Percentiles rank a stretch among this genome's conserved stretches.
Evolutionary conservation across 2,797 vertebrate genomes (phyloP).

Genomic region (Aeoliscus strigatus): DNA sequence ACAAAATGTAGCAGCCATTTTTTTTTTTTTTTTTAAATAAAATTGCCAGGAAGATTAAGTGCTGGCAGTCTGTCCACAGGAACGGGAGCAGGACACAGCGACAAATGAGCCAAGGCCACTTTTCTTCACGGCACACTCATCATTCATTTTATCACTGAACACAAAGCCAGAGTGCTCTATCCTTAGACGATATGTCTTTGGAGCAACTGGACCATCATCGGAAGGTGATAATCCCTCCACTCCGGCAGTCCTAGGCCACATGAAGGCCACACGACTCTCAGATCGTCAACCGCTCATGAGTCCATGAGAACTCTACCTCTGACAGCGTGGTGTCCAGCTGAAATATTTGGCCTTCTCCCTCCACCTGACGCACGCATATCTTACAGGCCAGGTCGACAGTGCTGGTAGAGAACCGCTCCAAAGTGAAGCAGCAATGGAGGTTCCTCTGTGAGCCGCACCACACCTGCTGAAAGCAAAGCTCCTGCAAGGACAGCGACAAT

Average conservation of each 20-base stretch:
- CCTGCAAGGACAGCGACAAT: conserved; percentile 67
- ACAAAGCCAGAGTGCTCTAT: conserved; percentile 39
- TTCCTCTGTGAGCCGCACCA: conserved; percentile 93
- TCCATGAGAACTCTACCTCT: conserved; percentile 84
- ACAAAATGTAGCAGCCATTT: too few relatives aligned
- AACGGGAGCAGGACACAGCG: conserved; percentile 31
- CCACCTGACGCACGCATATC: conserved; percentile 93
- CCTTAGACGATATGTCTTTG: conserved; percentile 52
- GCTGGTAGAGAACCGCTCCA: conserved; percentile 86
- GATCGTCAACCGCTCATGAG: too few relatives aligned
- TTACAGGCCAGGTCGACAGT: conserved; percentile 89
- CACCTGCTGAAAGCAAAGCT: conserved; percentile 92
- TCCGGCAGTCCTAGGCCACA: conserved; percentile 21
- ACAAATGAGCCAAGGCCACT: conserved; percentile 42
- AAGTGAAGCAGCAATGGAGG: conserved; percentile 91
- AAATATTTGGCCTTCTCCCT: conserved; percentile 98
- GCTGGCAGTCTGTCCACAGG: conserved; percentile 29
- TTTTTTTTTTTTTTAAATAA: conserved; percentile 32
- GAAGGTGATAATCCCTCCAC: conserved; percentile 40
- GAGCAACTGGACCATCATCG: conserved; percentile 30
- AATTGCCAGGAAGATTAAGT: conserved; percentile 34
- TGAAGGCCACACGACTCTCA: conserved; percentile 13
- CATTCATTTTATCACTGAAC: conserved; percentile 59
- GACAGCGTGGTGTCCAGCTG: conserved; percentile 90
- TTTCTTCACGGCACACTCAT: conserved; percentile 36